Conservation (phyloP, 2,113 vertebrate genomes). For the Cryptomyrus ogoouensis region DNA sequence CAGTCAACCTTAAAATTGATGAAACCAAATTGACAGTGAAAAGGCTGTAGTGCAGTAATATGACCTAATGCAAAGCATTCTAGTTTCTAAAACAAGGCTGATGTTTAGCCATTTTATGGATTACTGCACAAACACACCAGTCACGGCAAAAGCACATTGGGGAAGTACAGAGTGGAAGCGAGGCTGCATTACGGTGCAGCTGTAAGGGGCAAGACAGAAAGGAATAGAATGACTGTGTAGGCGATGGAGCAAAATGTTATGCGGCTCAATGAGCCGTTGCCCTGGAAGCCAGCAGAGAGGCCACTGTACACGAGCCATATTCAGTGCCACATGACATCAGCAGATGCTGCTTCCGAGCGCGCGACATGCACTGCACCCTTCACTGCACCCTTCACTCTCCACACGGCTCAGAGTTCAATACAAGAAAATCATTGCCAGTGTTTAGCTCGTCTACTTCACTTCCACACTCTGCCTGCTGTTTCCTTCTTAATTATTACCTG, state of each 20-base stretch:
- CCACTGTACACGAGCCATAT: conserved; percentile 20
- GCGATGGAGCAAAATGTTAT: conserved; percentile 19
- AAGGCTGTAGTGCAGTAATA: background rate
- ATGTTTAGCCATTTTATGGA: background rate
- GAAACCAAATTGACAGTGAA: background rate
- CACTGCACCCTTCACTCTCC: conserved; percentile 31
- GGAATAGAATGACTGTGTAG: background rate
- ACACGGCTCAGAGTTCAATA: conserved; percentile 16
- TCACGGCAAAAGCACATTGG: background rate
- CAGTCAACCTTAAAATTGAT: background rate
- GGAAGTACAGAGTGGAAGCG: conserved; percentile 29
- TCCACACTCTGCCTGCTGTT: background rate
- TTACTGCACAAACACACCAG: background rate
- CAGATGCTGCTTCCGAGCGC: background rate
- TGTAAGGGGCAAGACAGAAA: conserved; percentile 23
- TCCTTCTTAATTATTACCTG: conserved; percentile 35
- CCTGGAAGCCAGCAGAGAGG: conserved; percentile 17
- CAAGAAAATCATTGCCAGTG: conserved; percentile 22
- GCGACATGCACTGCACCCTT: conserved; percentile 16
- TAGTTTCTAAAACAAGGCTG: background rate
- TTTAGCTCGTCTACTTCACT: conserved; percentile 29
- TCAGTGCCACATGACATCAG: background rate
- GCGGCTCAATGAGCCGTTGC: conserved; percentile 22
- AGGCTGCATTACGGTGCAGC: conserved; percentile 17
- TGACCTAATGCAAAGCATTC: background rate